Evolutionary conservation across 2,888 invertebrate species (phyloP), one percentile per base, ranked within the genome.

Genomic region (Zhuqinia jingwanae): DNA sequence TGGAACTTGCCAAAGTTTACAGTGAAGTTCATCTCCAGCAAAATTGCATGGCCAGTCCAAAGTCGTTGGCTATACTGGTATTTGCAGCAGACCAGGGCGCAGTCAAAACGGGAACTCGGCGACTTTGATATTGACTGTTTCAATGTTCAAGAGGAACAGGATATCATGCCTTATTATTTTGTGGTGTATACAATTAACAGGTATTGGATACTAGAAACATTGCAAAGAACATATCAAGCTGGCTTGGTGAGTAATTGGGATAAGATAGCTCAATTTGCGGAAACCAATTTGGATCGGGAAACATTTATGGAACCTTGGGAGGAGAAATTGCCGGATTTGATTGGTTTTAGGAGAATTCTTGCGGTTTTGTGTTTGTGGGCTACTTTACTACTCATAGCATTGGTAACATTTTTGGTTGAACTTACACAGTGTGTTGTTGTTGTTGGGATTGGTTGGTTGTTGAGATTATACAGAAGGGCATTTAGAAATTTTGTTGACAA

Each of bases 181-280:
- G 53, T 20, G 10, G 22, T 68, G 13, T 53, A 68, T 30, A 22
- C 68, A 1, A 15, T 68, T 13, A 80, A 68, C 20, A 1, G 68
- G 22, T 13, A 68, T 10, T 80, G 80, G 80, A 80, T 80, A n/a
- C 1, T 65, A 36, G n/a, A 68, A 27, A 80, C 80, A 6, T 6
- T 56, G 10, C 8, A 30, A 20, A 53, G 17, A 22, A 25, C 68
- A 30, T 0, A 8, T 13, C 68, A 80, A 17, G 20, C 53, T 30
- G 80, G 80, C 1, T 22, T 80, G 13, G 22, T 73, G 22, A 8
- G 17, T 1, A 22, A 36, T 15, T 73, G 70, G 70, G 22, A 63
- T 30, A n/a, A 63, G 36, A 15, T 10, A 30, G 63, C 63, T n/a
- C 45, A 25, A 3, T 73, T 25, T 42, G 1, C 42, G 0, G 42